Percentiles rank a stretch among this genome's conserved stretches.
Conservation (phyloP, 2,888 invertebrate species). For the Ernsta delagoae region DNA sequence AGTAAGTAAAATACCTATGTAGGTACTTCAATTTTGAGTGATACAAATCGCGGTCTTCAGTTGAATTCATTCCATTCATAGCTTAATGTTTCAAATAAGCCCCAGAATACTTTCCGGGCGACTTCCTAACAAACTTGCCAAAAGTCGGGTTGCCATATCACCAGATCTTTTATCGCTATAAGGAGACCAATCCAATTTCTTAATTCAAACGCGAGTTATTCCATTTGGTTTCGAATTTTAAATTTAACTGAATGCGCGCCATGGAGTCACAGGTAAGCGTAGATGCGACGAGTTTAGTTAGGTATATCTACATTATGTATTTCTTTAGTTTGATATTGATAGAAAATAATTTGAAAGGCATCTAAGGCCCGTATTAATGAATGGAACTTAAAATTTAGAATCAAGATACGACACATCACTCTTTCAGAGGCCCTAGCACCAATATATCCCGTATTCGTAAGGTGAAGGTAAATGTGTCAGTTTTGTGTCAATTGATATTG, state of each 20-base stretch:
- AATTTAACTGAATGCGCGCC: conserved; percentile 14
- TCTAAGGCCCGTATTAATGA: too few species aligned
- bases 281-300: too few species aligned
- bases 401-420: too few species aligned
- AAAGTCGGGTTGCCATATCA: conserved; percentile 30
- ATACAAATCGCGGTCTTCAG: conserved; percentile 13
- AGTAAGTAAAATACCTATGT: background rate
- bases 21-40: conserved; percentile 7
- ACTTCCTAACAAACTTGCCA: conserved; percentile 31
- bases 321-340: too few species aligned
- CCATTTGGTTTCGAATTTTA: conserved; percentile 30
- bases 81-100: conserved; percentile 19
- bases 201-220: conserved; percentile 30
- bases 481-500: too few species aligned
- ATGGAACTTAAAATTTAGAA: too few species aligned
- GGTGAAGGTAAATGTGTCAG: too few species aligned
- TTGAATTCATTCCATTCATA: conserved; percentile 11
- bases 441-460: too few species aligned
- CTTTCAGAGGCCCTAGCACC: too few species aligned
- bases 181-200: conserved; percentile 40
- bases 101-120: conserved; percentile 8
- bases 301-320: too few species aligned
- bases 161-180: conserved; percentile 37
- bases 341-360: too few species aligned
- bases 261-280: too few species aligned